Evolutionary conservation across 2,113 vertebrate species (phyloP).

Genomic region (Passer domesticus): DNA sequence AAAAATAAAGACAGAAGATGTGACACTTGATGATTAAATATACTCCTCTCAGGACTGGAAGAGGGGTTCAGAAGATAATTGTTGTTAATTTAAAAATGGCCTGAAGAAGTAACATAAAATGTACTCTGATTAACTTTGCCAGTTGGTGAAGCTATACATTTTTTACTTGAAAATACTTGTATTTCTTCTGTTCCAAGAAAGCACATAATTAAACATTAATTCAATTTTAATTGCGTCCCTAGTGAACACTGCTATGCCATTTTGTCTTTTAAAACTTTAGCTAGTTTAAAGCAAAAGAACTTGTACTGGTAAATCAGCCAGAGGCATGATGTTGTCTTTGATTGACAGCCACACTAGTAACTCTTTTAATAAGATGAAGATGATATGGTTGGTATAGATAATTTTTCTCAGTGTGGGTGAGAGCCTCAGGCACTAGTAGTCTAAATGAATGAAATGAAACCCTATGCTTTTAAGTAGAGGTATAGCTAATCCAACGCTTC

Average conservation of each 20-base stretch:
- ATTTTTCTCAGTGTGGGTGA: background rate
- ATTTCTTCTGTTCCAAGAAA: background rate
- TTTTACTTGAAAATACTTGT: slow-evolving; percentile 6
- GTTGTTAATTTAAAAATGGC: slow-evolving; percentile 22
- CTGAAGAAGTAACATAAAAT: slow-evolving; percentile 11
- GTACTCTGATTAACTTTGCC: background rate
- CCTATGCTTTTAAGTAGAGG: background rate
- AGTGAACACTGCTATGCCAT: background rate
- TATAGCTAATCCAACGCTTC: background rate
- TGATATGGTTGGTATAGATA: background rate
- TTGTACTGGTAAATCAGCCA: background rate
- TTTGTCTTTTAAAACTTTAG: slow-evolving; percentile 15
- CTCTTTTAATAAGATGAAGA: background rate
- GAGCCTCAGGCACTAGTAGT: background rate
- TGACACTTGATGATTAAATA: slow-evolving; percentile 11
- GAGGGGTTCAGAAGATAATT: background rate
- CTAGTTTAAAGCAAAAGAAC: background rate
- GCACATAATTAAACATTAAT: slow-evolving; percentile 8
- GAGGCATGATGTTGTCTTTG: slow-evolving; percentile 1
- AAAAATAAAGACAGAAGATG: background rate
- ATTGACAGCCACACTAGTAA: background rate
- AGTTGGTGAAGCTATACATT: background rate
- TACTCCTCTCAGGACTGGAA: background rate
- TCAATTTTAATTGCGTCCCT: slow-evolving; percentile 17
- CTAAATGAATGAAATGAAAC: background rate